Evolutionary conservation across 35 echinoderm and acorn worm genomes (phyloP).

Genomic region (Apostichopus japonicus): DNA sequence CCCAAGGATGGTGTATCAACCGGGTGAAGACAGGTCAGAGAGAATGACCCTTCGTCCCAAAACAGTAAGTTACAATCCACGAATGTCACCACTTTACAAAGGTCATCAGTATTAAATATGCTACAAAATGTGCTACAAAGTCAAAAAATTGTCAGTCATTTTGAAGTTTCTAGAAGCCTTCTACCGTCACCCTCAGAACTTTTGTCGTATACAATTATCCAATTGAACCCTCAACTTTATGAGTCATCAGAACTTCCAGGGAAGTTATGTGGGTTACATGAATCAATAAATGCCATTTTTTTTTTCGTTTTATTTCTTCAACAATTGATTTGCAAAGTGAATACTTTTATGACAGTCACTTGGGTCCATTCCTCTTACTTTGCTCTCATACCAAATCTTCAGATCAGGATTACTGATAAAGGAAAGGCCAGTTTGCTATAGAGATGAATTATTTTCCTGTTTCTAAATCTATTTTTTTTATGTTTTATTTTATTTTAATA

Average conservation of each 20-base stretch:
- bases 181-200: no score
- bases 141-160: no score
- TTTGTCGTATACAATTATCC: neutral
- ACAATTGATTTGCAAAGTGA: no score
- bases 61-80: conserved; percentile 74
- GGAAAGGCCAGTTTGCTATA: neutral
- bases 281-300: no score
- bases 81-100: neutral
- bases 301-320: no score
- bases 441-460: neutral
- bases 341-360: no score
- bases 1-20: conserved; percentile 65
- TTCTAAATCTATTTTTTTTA: neutral
- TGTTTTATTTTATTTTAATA: conserved; percentile 29
- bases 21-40: conserved; percentile 64
- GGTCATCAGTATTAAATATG: no score
- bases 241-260: neutral
- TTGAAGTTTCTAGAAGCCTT: no score
- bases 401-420: no score
- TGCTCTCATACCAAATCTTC: no score
- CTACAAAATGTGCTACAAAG: no score
- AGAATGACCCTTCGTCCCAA: conserved; percentile 89
- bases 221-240: neutral
- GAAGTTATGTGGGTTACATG: neutral
- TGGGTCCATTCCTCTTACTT: no score